phyloP scores from a whole-genome alignment of 2,888 invertebrate genomes.

The Deilephila elpenor region DNA sequence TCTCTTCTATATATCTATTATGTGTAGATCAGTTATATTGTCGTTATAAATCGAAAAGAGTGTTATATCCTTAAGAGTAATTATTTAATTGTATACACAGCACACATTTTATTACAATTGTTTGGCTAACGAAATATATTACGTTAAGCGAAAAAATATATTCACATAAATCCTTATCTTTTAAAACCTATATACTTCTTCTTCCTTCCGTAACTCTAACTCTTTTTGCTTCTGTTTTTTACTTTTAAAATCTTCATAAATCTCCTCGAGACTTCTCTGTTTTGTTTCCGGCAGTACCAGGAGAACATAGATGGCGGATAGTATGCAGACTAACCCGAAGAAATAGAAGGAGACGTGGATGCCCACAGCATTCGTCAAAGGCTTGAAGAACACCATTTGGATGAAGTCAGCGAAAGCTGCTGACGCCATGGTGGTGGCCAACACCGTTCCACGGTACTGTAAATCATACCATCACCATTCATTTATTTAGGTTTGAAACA shows the following conservation, averaged over 20 bases:
- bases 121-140: background rate
- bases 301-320: constrained; percentile 56
- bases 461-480: constrained; percentile 39
- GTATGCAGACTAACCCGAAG: constrained; percentile 61
- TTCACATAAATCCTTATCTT: background rate
- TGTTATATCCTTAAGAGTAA: too few species aligned
- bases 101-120: too few species aligned
- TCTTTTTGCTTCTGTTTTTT: constrained; percentile 58
- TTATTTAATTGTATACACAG: too few species aligned
- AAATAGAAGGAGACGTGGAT: constrained; percentile 65
- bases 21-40: too few species aligned
- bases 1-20: too few species aligned
- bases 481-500: background rate
- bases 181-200: constrained; percentile 14
- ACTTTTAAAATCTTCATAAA: constrained; percentile 62
- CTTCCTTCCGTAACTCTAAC: constrained; percentile 30
- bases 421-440: constrained; percentile 65
- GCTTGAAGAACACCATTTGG: constrained; percentile 71
- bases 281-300: constrained; percentile 68
- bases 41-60: too few species aligned
- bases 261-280: constrained; percentile 61
- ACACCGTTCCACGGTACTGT: constrained; percentile 74
- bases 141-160: background rate
- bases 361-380: constrained; percentile 61
- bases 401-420: constrained; percentile 61